Base-by-base conservation (phyloP, 2,888 invertebrate species). In the Ormyrus labotus region DNA sequence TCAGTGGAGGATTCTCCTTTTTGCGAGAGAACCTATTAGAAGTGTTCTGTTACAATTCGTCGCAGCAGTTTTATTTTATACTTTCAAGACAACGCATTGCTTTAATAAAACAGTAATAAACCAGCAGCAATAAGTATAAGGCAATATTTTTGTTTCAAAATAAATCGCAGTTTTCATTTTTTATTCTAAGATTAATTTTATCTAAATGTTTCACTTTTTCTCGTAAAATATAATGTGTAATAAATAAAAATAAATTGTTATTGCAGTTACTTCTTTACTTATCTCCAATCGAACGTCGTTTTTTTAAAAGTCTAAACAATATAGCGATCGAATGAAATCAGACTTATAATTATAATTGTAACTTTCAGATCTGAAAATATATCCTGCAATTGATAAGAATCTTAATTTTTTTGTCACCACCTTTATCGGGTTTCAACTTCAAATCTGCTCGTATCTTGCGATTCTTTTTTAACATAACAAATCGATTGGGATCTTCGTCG, bases 231-330 rank as follows among this genome's bases (percentile, higher is more conserved):
- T 53, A 8, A 74, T 13, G 50, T 47, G n/a, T 10, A n/a, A 19
- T 19, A 53, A 48, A 77, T 50, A 77, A 34, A 64, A 69, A 11
- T 50, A 48, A 70, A 64, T n/a, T 48, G 45, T 64, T 77, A 77
- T 77, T 61, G 34, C 48, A n/a, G 63, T 63, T 77, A 69, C 48
- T 48, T 77, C 63, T 70, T 57, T 63, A n/a, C 48, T 70, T 63
- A 55, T 51, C 19, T 0, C 53, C 19, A 19, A 19, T 19, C 19
- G 2, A 19, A 19, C 19, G 57, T 5, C 19, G 55, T 9, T 57
- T 51, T 60, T 71, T 45, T 65, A 51, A 68, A 11, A 72, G 67
- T 61, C 72, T 72, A 72, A 71, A 71, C 64, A 70, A 65, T 71
- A 11, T 8, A 34, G 45, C 10, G 9, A 2, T 51, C 13, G 6